Conservation (phyloP, 2,113 vertebrate species). For the Oncorhynchus kisutch region DNA sequence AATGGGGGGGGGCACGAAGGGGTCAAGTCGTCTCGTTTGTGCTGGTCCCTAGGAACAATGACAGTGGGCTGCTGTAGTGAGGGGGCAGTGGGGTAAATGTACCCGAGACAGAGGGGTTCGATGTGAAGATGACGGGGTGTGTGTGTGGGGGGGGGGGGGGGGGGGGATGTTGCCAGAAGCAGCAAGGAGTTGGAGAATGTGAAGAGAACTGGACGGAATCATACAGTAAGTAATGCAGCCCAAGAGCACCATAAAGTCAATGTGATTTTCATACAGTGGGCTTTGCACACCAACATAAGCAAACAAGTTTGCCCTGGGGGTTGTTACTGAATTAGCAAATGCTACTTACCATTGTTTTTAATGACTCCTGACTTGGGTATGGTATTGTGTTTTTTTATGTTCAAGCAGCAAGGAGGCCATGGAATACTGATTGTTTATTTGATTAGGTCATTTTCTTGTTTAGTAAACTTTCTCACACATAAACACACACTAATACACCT, state of each 20-base stretch:
- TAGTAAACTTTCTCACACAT: conserved; percentile 16
- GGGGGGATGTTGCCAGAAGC: background rate
- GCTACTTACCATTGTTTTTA: conserved; percentile 55
- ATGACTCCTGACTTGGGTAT: conserved; percentile 35
- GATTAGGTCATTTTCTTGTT: conserved; percentile 32
- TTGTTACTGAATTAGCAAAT: conserved; percentile 27
- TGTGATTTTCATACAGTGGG: conserved; percentile 13
- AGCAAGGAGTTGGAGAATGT: background rate
- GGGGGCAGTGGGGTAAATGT: background rate
- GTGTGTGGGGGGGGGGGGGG: background rate
- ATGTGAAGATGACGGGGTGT: background rate
- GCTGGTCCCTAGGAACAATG: background rate
- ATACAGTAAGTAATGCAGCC: conserved; percentile 43
- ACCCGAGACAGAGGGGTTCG: background rate
- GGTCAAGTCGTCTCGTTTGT: background rate
- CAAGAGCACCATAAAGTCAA: conserved; percentile 46
- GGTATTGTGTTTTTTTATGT: conserved; percentile 53
- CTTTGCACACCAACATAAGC: conserved; percentile 5
- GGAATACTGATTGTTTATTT: conserved; percentile 58
- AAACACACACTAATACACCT: conserved; percentile 28
- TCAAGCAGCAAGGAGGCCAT: conserved; percentile 40
- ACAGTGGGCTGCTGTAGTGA: background rate
- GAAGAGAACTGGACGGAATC: conserved; percentile 14
- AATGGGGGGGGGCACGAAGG: conserved; percentile 1
- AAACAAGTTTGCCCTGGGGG: conserved; percentile 26